Conservation (phyloP, 2,113 vertebrate genomes). For the Ramphastos sulfuratus region DNA sequence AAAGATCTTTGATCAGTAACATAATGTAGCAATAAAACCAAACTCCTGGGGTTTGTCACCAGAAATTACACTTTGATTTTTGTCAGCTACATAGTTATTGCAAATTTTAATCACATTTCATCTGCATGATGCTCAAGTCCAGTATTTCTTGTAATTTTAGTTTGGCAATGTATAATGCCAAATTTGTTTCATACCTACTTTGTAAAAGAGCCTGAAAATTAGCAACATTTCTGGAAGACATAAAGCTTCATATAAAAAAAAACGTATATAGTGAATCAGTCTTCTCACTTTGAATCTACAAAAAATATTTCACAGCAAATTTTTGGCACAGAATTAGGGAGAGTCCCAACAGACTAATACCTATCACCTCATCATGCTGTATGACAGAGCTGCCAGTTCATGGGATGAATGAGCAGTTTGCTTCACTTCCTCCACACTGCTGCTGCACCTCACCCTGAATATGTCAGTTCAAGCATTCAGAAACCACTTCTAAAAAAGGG, state of each 20-base stretch:
- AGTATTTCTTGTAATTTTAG: neutral
- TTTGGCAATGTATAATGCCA: neutral
- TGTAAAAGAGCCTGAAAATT: neutral
- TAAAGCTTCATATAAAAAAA: neutral
- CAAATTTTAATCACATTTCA: neutral
- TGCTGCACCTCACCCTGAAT: neutral
- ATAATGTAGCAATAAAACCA: neutral
- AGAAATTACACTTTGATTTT: neutral
- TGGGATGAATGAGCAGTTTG: neutral
- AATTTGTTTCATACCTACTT: neutral
- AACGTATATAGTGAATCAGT: neutral
- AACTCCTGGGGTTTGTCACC: neutral
- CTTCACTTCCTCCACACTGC: neutral
- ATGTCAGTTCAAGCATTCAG: neutral
- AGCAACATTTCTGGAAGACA: neutral
- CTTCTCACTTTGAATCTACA: neutral
- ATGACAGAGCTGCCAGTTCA: neutral
- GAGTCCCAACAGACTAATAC: neutral
- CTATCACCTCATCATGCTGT: neutral
- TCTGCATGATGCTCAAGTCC: neutral
- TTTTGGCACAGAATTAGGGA: neutral
- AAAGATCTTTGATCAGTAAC: neutral
- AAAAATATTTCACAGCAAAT: neutral
- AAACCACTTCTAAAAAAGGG: neutral
- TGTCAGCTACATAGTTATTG: neutral